These are phyloP conservation scores for Endotricha flammealis DNA, from an alignment of 2,888 invertebrate species.

Conservation along the genomic window DNA sequence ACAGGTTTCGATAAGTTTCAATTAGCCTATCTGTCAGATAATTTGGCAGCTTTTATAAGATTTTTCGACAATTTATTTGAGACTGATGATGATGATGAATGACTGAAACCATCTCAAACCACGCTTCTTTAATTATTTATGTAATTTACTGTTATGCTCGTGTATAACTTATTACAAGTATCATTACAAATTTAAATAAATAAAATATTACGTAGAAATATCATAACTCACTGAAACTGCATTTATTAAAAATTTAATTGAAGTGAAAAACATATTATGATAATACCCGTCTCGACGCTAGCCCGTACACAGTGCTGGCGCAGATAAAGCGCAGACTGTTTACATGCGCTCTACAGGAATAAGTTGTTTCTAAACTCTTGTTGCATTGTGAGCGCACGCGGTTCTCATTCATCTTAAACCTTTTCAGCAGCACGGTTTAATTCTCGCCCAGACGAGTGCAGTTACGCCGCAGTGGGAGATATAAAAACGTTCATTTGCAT, in stretches of 20 bases:
- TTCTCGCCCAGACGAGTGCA: slow-evolving; percentile 57
- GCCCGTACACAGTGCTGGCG: slow-evolving; percentile 32
- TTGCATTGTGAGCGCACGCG: slow-evolving; percentile 59
- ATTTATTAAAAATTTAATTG: slow-evolving; percentile 8
- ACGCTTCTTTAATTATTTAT: too few species aligned
- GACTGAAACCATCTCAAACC: too few species aligned
- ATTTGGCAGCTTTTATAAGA: too few species aligned
- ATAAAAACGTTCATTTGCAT: slow-evolving; percentile 71
- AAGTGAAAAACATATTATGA: slow-evolving; percentile 18
- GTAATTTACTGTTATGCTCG: too few species aligned
- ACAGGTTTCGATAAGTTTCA: too few species aligned
- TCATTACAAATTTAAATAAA: too few species aligned
- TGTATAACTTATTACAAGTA: too few species aligned
- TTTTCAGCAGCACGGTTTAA: slow-evolving; percentile 67
- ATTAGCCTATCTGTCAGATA: too few species aligned
- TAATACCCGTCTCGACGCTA: slow-evolving; percentile 27
- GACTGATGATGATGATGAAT: too few species aligned
- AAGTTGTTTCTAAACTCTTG: slow-evolving; percentile 67
- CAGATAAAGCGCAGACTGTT: slow-evolving; percentile 58
- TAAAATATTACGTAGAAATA: too few species aligned
- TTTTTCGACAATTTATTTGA: too few species aligned
- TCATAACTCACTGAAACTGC: too few species aligned
- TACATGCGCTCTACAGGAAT: slow-evolving; percentile 56
- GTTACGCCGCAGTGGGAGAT: slow-evolving; percentile 37
- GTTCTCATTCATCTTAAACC: slow-evolving; percentile 69